phyloP scores from a whole-genome alignment of 2,888 invertebrate genomes.

The Phengaris alcon region DNA sequence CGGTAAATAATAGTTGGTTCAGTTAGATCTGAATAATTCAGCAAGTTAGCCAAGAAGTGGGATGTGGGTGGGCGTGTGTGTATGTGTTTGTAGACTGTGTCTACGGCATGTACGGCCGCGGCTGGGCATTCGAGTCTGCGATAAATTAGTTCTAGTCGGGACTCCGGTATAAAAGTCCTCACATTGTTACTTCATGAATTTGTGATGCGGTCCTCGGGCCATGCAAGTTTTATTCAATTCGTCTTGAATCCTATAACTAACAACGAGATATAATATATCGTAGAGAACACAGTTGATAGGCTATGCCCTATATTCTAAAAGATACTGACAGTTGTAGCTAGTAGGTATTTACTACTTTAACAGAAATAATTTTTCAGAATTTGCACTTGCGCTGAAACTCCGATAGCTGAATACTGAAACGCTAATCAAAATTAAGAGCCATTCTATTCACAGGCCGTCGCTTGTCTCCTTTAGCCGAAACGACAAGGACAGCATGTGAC shows the following conservation, averaged over 20 bases:
- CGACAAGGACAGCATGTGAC: too few species aligned
- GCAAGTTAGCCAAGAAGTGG: not conserved
- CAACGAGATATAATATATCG: not conserved
- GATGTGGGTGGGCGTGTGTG: not conserved
- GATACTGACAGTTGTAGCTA: too few species aligned
- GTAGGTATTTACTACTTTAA: too few species aligned
- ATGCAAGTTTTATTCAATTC: not conserved
- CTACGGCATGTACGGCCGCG: not conserved
- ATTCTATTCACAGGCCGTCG: too few species aligned
- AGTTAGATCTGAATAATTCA: not conserved
- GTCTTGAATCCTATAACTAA: not conserved
- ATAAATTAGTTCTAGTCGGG: conserved; percentile 35
- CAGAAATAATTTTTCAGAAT: too few species aligned
- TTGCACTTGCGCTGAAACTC: too few species aligned
- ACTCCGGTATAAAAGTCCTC: conserved; percentile 21
- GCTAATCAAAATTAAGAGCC: too few species aligned
- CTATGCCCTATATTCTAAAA: too few species aligned
- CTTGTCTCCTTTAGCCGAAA: too few species aligned
- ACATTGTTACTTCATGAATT: conserved; percentile 19
- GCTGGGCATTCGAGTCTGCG: conserved; percentile 19
- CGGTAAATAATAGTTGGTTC: not conserved
- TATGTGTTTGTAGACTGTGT: too few species aligned
- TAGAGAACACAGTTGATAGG: too few species aligned
- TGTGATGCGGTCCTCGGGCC: not conserved
- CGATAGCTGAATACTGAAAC: too few species aligned